These are phyloP conservation scores for Anoplius nigerrimus DNA, from an alignment of 2,888 invertebrate genomes.

Conservation along the genomic window DNA sequence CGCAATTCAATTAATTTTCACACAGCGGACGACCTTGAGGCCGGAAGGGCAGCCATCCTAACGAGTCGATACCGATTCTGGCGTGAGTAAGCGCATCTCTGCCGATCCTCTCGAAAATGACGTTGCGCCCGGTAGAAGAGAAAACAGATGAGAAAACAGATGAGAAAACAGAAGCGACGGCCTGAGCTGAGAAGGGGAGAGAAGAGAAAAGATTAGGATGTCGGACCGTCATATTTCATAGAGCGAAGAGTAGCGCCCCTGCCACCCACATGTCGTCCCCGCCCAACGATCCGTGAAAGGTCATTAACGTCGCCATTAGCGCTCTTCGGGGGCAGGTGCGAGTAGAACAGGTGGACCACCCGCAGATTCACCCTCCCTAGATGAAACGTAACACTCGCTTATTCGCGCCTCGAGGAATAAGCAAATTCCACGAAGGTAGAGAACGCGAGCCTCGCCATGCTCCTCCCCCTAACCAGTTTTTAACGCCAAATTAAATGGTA, in stretches of 20 bases:
- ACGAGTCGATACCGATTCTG: slow-evolving; percentile 5
- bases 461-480: no score
- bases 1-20: slow-evolving; percentile 33
- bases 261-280: slow-evolving; percentile 53
- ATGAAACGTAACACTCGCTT: slow-evolving; percentile 31
- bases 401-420: neutral
- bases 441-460: neutral
- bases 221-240: slow-evolving; percentile 5
- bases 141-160: neutral
- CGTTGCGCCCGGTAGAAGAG: no score
- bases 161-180: neutral
- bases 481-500: no score
- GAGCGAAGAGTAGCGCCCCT: slow-evolving; percentile 37
- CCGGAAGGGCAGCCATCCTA: slow-evolving; percentile 19
- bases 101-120: no score
- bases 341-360: slow-evolving; percentile 53
- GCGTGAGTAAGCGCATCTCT: neutral
- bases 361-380: slow-evolving; percentile 26
- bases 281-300: slow-evolving; percentile 59
- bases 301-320: slow-evolving; percentile 58
- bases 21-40: slow-evolving; percentile 22
- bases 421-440: no score
- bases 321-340: slow-evolving; percentile 46
- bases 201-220: no score
- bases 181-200: neutral